Conservation (phyloP, 2,113 vertebrate genomes). For the Megaceryle torquata region DNA sequence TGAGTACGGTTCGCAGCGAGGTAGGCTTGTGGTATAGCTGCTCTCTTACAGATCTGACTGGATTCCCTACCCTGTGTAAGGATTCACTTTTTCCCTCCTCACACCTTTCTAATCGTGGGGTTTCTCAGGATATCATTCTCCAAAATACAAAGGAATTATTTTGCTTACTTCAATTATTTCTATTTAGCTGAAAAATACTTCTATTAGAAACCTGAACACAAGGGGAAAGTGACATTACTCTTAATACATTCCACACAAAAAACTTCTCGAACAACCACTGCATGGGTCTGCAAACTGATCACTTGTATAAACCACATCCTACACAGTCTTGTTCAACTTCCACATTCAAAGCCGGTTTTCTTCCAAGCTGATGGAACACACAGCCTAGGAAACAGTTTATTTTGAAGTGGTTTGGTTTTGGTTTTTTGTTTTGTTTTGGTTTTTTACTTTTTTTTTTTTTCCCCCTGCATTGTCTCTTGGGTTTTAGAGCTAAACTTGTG, state of each 20-base stretch:
- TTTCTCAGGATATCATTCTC: background rate
- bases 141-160: background rate
- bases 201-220: background rate
- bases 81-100: background rate
- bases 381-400: background rate
- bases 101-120: background rate
- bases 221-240: background rate
- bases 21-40: background rate
- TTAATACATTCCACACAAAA: background rate
- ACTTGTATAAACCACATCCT: constrained; percentile 50
- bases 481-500: background rate
- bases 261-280: background rate
- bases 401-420: background rate
- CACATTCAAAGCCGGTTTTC: background rate
- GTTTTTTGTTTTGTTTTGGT: no score
- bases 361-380: background rate
- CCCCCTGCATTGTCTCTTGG: background rate
- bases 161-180: background rate
- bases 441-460: no score
- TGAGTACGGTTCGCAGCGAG: constrained; percentile 37
- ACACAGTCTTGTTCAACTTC: background rate
- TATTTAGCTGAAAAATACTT: background rate
- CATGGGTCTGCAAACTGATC: constrained; percentile 1
- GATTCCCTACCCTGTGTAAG: background rate
- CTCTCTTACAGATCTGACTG: background rate